Conservation (phyloP, 1,140 invertebrate species). For the Contarinia nasturtii region DNA sequence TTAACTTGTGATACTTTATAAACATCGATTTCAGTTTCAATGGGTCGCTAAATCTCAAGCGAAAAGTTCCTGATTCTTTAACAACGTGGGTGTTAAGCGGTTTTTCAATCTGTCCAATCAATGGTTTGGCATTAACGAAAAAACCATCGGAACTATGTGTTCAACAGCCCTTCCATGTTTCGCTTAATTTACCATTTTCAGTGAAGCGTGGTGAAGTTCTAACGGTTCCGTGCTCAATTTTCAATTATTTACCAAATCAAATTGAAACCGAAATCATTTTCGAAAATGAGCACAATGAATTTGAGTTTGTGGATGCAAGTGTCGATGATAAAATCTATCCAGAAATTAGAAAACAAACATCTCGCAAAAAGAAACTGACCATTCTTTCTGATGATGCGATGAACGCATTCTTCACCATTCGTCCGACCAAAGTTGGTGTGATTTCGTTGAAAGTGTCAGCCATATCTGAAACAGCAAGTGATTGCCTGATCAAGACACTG, state of each 20-base stretch:
- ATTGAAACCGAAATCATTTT: slow-evolving; percentile 62
- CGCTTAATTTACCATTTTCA: slow-evolving; percentile 63
- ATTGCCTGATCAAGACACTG: slow-evolving; percentile 48
- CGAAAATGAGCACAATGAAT: slow-evolving; percentile 59
- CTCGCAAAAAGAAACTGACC: not conserved
- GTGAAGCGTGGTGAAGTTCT: slow-evolving; percentile 48
- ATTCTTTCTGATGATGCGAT: not conserved
- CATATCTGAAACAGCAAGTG: slow-evolving; percentile 42
- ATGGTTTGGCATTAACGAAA: slow-evolving; percentile 67
- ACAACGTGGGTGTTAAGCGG: slow-evolving; percentile 86
- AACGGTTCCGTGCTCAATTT: slow-evolving; percentile 17
- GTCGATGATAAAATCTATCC: slow-evolving; percentile 6
- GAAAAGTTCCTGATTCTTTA: slow-evolving; percentile 64
- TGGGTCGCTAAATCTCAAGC: slow-evolving; percentile 16
- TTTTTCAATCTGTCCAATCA: slow-evolving; percentile 69
- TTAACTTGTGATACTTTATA: too few relatives aligned
- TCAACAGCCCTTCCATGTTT: slow-evolving; percentile 75
- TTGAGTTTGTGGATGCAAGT: slow-evolving; percentile 49
- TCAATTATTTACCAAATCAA: slow-evolving; percentile 34
- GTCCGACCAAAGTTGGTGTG: slow-evolving; percentile 51
- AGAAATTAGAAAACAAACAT: not conserved
- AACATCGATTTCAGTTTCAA: slow-evolving; percentile 3
- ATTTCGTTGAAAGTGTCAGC: slow-evolving; percentile 58
- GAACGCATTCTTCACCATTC: slow-evolving; percentile 45
- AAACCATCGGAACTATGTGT: slow-evolving; percentile 56